phyloP scores from a whole-genome alignment of 2,113 vertebrate genomes.

The Carollia perspicillata region DNA sequence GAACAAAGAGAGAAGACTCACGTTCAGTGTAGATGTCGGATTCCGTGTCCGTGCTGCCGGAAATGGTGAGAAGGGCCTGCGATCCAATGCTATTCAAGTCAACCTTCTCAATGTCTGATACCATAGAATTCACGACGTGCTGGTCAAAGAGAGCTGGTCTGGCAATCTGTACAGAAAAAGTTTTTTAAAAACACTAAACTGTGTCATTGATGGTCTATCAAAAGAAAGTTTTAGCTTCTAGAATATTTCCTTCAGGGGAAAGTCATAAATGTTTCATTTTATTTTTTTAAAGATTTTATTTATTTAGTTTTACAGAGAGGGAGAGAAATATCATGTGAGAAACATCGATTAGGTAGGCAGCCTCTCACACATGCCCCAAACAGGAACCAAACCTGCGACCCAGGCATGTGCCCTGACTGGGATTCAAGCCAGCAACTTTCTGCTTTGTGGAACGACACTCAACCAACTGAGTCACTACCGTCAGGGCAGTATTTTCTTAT shows the following conservation, averaged over 20 bases:
- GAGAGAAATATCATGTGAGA: too few species aligned
- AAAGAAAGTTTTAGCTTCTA: background rate
- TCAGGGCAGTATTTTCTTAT: background rate
- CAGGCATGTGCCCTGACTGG: too few species aligned
- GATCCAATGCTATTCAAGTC: conserved; percentile 96
- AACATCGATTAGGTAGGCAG: too few species aligned
- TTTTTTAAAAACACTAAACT: background rate
- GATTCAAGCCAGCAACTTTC: too few species aligned
- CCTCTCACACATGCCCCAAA: too few species aligned
- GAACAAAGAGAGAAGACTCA: conserved; percentile 77
- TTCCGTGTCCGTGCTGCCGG: conserved; percentile 85
- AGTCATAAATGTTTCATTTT: background rate
- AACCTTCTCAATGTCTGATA: conserved; percentile 94
- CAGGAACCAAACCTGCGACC: too few species aligned
- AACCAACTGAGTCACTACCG: too few species aligned
- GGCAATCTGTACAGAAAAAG: conserved; percentile 87
- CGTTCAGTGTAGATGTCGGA: conserved; percentile 94
- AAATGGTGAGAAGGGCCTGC: conserved; percentile 91
- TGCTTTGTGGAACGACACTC: too few species aligned
- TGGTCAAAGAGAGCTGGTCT: conserved; percentile 98
- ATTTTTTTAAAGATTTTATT: background rate
- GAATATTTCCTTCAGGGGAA: conserved; percentile 19
- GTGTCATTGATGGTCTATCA: background rate
- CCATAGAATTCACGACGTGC: conserved; percentile 94
- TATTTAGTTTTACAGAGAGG: too few species aligned